Percentiles rank a stretch among this genome's conserved stretches.
Conservation (phyloP, 2,113 vertebrate genomes). For the Lamprologus tigripictilis region DNA sequence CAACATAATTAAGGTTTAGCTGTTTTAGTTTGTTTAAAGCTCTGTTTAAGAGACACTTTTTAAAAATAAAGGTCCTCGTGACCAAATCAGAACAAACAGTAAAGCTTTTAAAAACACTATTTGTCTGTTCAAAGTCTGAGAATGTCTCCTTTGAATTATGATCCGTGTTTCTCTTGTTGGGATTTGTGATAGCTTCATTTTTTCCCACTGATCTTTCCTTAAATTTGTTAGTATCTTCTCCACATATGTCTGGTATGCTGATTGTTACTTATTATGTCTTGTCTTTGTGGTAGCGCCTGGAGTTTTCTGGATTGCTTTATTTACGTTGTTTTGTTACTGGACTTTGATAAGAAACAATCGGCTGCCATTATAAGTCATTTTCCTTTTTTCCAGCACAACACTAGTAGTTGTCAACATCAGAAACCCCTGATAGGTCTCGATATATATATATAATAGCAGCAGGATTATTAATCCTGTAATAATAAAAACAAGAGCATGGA, state of each 20-base stretch:
- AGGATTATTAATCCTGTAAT: not conserved
- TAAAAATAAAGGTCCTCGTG: not conserved
- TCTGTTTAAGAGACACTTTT: not conserved
- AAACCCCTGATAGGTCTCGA: fast-evolving
- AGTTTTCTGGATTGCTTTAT: not conserved
- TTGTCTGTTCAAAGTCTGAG: not conserved
- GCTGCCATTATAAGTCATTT: not conserved
- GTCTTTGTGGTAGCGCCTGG: not conserved
- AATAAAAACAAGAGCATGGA: not conserved
- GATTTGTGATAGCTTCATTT: not conserved
- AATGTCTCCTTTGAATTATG: not conserved
- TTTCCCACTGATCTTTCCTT: not conserved
- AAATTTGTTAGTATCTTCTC: not conserved
- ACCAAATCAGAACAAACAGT: not conserved
- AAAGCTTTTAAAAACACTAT: not conserved
- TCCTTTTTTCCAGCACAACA: not conserved
- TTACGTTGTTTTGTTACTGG: not conserved
- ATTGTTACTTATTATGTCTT: not conserved
- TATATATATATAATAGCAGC: not conserved
- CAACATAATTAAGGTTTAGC: not conserved
- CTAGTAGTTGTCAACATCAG: not conserved
- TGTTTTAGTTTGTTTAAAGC: not conserved
- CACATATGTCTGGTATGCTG: not conserved
- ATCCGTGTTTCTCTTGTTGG: not conserved
- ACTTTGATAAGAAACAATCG: not conserved